Evolutionary conservation across 2,888 invertebrate species (phyloP).

Genomic region (Nasonia oneida): DNA sequence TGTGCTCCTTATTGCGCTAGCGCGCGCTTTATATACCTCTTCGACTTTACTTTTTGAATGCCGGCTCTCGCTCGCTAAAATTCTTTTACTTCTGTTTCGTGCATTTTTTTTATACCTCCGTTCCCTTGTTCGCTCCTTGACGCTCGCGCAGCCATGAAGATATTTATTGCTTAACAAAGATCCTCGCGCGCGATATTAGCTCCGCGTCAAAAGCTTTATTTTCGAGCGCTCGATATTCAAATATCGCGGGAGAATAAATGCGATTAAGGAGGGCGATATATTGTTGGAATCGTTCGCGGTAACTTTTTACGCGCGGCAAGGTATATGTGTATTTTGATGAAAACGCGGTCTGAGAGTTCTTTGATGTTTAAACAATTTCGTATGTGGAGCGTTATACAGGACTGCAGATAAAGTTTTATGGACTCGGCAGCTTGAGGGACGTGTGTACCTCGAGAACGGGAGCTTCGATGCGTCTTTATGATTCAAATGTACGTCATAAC

Average conservation of each 20-base stretch:
- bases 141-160: not conserved
- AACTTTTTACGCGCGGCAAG: not conserved
- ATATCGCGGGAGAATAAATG: not conserved
- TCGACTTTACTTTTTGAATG: conserved; percentile 11
- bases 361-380: not conserved
- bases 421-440: not conserved
- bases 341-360: not conserved
- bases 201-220: not conserved
- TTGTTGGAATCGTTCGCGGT: not conserved
- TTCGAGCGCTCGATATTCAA: not conserved
- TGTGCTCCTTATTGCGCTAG: conserved; percentile 17
- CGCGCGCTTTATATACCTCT: not conserved
- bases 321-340: not conserved
- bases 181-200: not conserved
- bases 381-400: not conserved
- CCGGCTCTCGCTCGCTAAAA: not conserved
- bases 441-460: too few species aligned
- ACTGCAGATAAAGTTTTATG: not conserved
- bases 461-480: too few species aligned
- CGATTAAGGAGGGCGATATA: not conserved
- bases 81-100: conserved; percentile 20
- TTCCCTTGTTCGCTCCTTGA: conserved; percentile 18
- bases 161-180: conserved; percentile 37
- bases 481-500: too few species aligned
- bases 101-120: conserved; percentile 14